phyloP scores from a whole-genome alignment of 2,888 invertebrate genomes.

The Ormyrus nitidulus region DNA sequence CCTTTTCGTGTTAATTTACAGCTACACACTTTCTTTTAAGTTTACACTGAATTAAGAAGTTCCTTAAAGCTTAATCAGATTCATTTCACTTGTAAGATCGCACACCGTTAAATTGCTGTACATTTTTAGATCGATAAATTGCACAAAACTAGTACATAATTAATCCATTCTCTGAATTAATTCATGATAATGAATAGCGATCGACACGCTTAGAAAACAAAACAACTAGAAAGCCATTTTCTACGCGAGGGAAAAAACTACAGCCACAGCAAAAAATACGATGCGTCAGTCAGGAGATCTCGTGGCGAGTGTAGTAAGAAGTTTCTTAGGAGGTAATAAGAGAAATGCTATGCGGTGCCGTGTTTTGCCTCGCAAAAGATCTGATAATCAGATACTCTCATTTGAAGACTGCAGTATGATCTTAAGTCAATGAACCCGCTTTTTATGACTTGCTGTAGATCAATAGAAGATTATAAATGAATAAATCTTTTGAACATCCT shows the following conservation, averaged over 20 bases:
- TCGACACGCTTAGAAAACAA: neutral
- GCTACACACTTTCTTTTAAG: no score
- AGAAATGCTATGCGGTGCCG: slow-evolving; percentile 21
- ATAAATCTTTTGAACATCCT: no score
- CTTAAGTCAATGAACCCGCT: slow-evolving; percentile 23
- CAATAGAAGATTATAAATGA: no score
- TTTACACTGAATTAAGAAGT: no score
- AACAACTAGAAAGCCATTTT: slow-evolving; percentile 38
- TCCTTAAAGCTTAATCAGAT: no score
- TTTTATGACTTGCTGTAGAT: neutral
- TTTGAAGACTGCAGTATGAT: neutral
- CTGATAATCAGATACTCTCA: slow-evolving; percentile 21
- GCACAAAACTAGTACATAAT: no score
- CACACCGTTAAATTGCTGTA: no score
- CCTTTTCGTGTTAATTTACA: no score
- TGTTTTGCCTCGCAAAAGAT: slow-evolving; percentile 37
- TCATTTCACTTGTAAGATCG: no score
- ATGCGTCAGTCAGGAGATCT: slow-evolving; percentile 15
- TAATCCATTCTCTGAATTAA: neutral
- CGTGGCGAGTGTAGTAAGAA: slow-evolving; percentile 10
- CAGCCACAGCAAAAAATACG: slow-evolving; percentile 4
- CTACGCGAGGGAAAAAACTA: slow-evolving; percentile 6
- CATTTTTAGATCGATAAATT: no score
- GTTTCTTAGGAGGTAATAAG: slow-evolving; percentile 28
- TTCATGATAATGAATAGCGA: slow-evolving; percentile 13